Evolutionary conservation across 2,888 invertebrate species (phyloP).

Genomic region (Chydorus sphaericus): DNA sequence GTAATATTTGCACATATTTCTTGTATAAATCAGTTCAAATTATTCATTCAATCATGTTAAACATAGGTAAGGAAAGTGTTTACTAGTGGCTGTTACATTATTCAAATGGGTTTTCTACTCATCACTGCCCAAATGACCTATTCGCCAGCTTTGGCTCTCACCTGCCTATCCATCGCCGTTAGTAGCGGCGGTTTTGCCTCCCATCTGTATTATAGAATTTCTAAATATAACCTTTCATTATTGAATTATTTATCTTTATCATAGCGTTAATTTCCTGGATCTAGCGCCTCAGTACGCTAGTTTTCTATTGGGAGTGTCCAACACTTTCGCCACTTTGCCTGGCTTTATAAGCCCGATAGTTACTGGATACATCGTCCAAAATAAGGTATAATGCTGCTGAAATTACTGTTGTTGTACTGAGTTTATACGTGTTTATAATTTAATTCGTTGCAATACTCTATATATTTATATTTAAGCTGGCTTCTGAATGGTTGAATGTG

Average conservation of each 20-base stretch:
- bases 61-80: slow-evolving; percentile 45
- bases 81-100: slow-evolving; percentile 56
- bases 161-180: slow-evolving; percentile 73
- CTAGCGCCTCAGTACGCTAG: slow-evolving; percentile 84
- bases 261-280: slow-evolving; percentile 58
- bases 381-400: too few relatives aligned
- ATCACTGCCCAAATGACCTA: slow-evolving; percentile 61
- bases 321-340: slow-evolving; percentile 78
- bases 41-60: background rate
- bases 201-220: too few relatives aligned
- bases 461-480: too few relatives aligned
- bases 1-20: too few relatives aligned
- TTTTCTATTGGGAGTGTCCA: slow-evolving; percentile 79
- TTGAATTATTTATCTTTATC: slow-evolving; percentile 25
- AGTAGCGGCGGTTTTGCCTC: slow-evolving; percentile 81
- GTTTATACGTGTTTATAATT: too few relatives aligned
- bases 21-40: background rate
- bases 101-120: slow-evolving; percentile 76
- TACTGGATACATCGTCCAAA: slow-evolving; percentile 58
- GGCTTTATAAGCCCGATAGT: slow-evolving; percentile 79
- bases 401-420: too few relatives aligned
- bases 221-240: too few relatives aligned
- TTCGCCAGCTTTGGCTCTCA: slow-evolving; percentile 50
- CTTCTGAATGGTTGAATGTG: slow-evolving; percentile 76
- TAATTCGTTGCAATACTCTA: too few relatives aligned